Evolutionary conservation across 92 coral and sea anemone species (phyloP), one percentile per base, ranked within the genome.

Genomic region (Phymanthus crucifer): DNA sequence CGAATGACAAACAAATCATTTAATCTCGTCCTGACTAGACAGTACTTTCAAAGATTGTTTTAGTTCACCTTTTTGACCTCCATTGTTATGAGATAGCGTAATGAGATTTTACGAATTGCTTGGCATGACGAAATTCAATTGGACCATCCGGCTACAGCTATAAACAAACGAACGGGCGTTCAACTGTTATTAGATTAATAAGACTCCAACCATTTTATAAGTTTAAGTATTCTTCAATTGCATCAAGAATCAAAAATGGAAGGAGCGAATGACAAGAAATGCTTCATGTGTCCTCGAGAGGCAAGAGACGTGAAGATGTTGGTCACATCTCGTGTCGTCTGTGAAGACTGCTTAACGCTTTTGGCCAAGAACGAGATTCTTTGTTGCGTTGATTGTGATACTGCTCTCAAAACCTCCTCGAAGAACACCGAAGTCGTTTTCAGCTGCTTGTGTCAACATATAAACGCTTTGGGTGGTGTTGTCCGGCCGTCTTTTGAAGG

Each of bases 301-400:
- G 72, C 56, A 9, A 77, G 40, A 14, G 40, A 18, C 32, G 13
- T 10, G 72, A 77, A 40, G 81, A 10, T 61, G 29, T 35, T 61
- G 35, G 32, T 61, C 34, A 26, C 68, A 0, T 61, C 68, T 61
- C 68, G 68, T 11, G 26, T 37, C 65, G 35, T 77, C 45, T 77
- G 81, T 77, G 47, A 77, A 24, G 29, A 54, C 18, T 76, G 80
- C 57, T 12, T 76, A 33, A 21, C 64, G 31, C 27, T 54, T 54
- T 21, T 54, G 64, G n/a, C 27, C 8, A 54, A 54, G 64, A 21
- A 54, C 4, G 64, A 54, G 29, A 24, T 21, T 4, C 13, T 0
- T 54, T 54, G 68, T 29, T 61, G 68, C 68, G 11, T 61, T 2
- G 68, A 24, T 61, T 61, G 35, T 27, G 68, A 61, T 27, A 24